These are phyloP conservation scores for Apotomis turbidana DNA, from an alignment of 2,888 invertebrate genomes.

Conservation along the genomic window DNA sequence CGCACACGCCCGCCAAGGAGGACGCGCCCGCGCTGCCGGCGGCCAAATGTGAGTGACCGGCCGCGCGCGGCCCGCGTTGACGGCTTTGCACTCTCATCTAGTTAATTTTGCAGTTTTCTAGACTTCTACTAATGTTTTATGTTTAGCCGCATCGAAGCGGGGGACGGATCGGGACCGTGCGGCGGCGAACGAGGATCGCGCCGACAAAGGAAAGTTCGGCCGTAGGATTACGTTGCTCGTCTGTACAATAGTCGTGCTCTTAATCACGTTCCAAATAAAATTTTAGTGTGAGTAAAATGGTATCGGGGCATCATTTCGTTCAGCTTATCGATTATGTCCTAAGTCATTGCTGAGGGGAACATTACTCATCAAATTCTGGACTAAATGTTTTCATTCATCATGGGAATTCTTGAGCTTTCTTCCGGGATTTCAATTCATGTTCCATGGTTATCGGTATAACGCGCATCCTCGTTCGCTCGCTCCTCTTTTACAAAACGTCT, in stretches of 20 bases:
- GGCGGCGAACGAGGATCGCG: slow-evolving; percentile 39
- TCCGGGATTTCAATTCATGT: neutral
- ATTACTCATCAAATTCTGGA: slow-evolving; percentile 25
- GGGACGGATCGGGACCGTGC: slow-evolving; percentile 45
- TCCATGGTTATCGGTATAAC: neutral
- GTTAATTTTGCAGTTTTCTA: slow-evolving; percentile 80
- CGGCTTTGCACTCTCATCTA: slow-evolving; percentile 80
- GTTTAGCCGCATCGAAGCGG: slow-evolving; percentile 66
- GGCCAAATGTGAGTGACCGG: slow-evolving; percentile 75
- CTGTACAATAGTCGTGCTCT: neutral
- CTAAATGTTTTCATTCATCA: slow-evolving; percentile 2
- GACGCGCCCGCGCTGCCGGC: slow-evolving; percentile 62
- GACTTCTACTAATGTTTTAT: slow-evolving; percentile 75
- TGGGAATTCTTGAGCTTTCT: neutral
- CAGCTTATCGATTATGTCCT: slow-evolving; percentile 29
- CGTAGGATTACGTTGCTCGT: slow-evolving; percentile 34
- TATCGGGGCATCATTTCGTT: slow-evolving; percentile 28
- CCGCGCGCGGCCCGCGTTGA: slow-evolving; percentile 55
- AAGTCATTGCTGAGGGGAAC: slow-evolving; percentile 32
- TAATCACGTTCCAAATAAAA: slow-evolving; percentile 11
- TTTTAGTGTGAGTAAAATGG: neutral
- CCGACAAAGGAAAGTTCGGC: slow-evolving; percentile 41
- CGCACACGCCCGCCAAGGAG: slow-evolving; percentile 73
- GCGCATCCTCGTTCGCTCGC: slow-evolving; percentile 31
- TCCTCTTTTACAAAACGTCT: slow-evolving; percentile 24